A percentile compares a stretch with the other conserved stretches of the same genome.
Conservation (phyloP, 2,113 vertebrate genomes). For the Eclectus roratus region DNA sequence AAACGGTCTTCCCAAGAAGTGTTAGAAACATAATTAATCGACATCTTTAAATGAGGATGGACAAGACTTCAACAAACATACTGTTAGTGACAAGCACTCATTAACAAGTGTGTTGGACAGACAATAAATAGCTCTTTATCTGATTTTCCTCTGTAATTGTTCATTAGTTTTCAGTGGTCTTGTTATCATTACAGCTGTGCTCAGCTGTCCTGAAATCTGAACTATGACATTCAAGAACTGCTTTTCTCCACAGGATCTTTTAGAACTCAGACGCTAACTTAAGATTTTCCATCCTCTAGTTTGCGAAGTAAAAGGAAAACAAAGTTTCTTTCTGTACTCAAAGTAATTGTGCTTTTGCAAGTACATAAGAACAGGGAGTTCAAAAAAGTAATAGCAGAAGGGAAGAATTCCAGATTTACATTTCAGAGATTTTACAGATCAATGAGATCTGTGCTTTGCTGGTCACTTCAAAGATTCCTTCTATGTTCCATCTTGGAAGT, state of each 20-base stretch:
- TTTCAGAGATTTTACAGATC: background rate
- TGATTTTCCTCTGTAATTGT: background rate
- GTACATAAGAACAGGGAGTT: background rate
- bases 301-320: background rate
- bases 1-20: background rate
- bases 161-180: slow-evolving; percentile 21
- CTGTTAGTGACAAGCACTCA: background rate
- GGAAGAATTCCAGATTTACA: background rate
- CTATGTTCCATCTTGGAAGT: background rate
- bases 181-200: slow-evolving; percentile 18
- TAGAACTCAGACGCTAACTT: background rate
- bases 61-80: background rate
- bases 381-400: background rate
- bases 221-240: background rate
- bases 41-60: background rate
- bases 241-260: background rate
- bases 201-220: background rate
- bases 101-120: background rate
- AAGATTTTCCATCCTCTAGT: background rate
- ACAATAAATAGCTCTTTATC: background rate
- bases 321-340: background rate
- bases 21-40: background rate
- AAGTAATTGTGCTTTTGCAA: background rate
- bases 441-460: background rate
- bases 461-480: background rate